These are phyloP conservation scores for Ammodytes marinus DNA, from an alignment of 2,113 vertebrate species.

Conservation along the genomic window DNA sequence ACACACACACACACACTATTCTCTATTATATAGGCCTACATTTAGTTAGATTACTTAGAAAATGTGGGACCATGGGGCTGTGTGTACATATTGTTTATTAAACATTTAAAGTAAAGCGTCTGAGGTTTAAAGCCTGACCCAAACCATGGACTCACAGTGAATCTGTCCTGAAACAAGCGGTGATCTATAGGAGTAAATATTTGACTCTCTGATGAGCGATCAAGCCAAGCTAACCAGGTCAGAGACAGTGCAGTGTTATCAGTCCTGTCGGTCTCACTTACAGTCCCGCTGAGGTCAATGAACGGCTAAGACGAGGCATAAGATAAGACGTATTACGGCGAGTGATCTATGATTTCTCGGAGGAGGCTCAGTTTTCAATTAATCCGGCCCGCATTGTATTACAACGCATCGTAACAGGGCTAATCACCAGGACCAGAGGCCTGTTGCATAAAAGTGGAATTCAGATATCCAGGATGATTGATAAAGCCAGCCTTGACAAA, in stretches of 20 bases:
- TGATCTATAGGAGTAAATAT: conserved; percentile 3
- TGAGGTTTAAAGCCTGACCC: background rate
- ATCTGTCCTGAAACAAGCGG: background rate
- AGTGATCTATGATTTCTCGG: conserved; percentile 52
- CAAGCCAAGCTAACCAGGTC: conserved; percentile 23
- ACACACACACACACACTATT: no score
- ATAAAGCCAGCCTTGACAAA: no score
- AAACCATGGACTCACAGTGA: background rate
- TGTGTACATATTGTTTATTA: no score
- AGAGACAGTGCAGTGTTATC: conserved; percentile 18
- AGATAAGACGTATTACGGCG: conserved; percentile 60
- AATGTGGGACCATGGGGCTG: no score
- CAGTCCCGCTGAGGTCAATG: conserved; percentile 2
- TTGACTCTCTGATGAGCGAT: conserved; percentile 15
- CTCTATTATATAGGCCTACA: no score
- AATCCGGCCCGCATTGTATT: conserved; percentile 63
- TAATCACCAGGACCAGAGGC: conserved; percentile 45
- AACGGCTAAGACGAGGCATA: conserved; percentile 47
- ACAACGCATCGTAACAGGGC: conserved; percentile 34
- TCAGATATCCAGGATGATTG: no score
- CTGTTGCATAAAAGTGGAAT: background rate
- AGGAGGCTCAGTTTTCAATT: conserved; percentile 67
- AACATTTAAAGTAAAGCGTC: no score
- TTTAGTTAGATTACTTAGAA: no score
- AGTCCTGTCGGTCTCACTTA: conserved; percentile 43